Evolutionary conservation across 2,113 vertebrate species (phyloP), one percentile per base, ranked within the genome.

Genomic region (Urocitellus parryii): DNA sequence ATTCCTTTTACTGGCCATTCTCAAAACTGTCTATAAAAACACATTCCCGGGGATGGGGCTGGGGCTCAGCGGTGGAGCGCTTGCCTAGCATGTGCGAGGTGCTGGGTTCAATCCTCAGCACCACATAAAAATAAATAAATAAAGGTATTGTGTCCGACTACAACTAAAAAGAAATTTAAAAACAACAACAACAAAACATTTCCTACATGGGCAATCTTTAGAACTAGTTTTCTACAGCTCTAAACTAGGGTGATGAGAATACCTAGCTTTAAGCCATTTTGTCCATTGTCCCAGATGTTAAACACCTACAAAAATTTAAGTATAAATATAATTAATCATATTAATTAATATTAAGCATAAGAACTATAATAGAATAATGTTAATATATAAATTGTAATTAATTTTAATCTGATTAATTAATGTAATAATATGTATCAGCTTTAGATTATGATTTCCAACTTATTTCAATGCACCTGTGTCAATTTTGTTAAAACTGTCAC

Each of bases 11-110:
- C 24, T 72, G 58, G 16, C 24, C 4, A 4, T 88, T 80, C 27
- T 77, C 13, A 68, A 45, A 45, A 73, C 17, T 90, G 11, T 90
- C 61, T 70, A 88, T 92, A 79, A 90, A 91, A 86, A 14, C 48
- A 56, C 17, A 12, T 13, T 72, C 22, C 34, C 5, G 45, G 45
- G 45, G 1, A 7, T 45, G 8, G 45, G 45, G 45, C 45, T 45
- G 45, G 8, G 45, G 45, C 45, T 9, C 8, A 45, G 45, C 8
- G 45, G 45, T 45, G 8, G 8, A 45, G 45, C 45, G 45, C 45
- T 45, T 45, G 45, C 45, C 45, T 45, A 45, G 45, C 45, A 45
- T 45, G 45, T 45, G 45, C 45, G 45, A 45, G 45, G 45, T 45
- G 45, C 45, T 45, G 45, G 45, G 45, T 9, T 45, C 45, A 1